Conservation (phyloP, 2,797 vertebrate genomes). For the Gambelia wislizenii region DNA sequence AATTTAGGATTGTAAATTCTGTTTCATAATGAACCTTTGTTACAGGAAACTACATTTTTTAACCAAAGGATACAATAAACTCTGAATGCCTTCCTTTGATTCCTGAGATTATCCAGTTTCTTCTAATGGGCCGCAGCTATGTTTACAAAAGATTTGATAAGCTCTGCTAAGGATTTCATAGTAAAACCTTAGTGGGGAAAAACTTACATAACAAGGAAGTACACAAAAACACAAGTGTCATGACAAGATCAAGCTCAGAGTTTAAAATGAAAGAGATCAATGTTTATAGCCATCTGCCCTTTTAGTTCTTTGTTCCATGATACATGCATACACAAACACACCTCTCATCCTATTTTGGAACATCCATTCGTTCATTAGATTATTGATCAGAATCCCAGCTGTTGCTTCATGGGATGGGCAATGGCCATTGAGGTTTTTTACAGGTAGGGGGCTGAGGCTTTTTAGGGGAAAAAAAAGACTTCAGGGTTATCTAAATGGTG, state of each 20-base stretch:
- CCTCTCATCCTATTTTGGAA: neutral
- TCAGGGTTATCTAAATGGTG: too few species aligned
- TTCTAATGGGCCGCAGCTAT: neutral
- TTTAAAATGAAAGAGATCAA: conserved; percentile 1
- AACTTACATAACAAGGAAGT: neutral
- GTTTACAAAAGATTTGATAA: neutral
- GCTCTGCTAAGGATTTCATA: neutral
- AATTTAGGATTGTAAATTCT: conserved; percentile 1
- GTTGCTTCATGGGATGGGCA: neutral
- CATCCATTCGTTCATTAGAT: neutral
- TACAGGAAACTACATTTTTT: neutral
- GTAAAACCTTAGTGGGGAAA: neutral
- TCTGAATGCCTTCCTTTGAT: neutral
- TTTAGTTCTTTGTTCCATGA: neutral
- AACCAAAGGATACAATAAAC: neutral
- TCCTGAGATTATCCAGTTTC: neutral
- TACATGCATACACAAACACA: neutral
- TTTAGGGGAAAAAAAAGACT: neutral
- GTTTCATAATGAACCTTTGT: neutral
- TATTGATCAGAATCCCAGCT: neutral
- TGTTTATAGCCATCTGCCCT: too few species aligned
- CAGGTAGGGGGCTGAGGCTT: neutral
- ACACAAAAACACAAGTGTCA: neutral
- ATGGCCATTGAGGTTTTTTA: neutral
- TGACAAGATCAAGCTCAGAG: neutral